Evolutionary conservation across 2,888 invertebrate species (phyloP).

Genomic region (Ophonus ardosiacus): DNA sequence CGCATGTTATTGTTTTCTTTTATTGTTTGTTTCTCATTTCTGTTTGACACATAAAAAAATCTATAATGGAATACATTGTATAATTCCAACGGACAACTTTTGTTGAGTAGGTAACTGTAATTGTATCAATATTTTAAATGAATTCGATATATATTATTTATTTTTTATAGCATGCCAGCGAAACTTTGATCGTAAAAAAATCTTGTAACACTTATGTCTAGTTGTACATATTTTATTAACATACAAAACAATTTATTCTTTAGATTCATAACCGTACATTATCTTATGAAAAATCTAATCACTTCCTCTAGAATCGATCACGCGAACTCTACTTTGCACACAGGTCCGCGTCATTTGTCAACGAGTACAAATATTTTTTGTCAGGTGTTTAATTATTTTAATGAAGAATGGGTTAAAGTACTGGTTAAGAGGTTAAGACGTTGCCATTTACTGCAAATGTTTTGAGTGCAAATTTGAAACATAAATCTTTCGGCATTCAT

Average conservation of each 20-base stretch:
- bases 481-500: background rate
- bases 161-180: slow-evolving; percentile 18
- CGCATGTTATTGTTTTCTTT: too few relatives aligned
- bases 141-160: slow-evolving; percentile 30
- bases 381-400: slow-evolving; percentile 12
- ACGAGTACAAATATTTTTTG: slow-evolving; percentile 23
- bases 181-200: slow-evolving; percentile 10
- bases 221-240: slow-evolving; percentile 38
- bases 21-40: too few relatives aligned
- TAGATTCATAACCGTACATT: slow-evolving; percentile 41
- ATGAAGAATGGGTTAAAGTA: background rate
- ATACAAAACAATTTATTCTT: slow-evolving; percentile 46
- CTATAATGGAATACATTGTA: too few relatives aligned
- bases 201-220: slow-evolving; percentile 25
- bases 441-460: slow-evolving; percentile 17
- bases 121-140: slow-evolving; percentile 39
- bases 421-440: background rate
- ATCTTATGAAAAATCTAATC: slow-evolving; percentile 44
- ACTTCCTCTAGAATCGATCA: slow-evolving; percentile 14
- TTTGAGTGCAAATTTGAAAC: background rate
- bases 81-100: slow-evolving; percentile 3
- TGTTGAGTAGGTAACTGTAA: background rate
- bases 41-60: too few relatives aligned
- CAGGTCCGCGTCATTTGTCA: slow-evolving; percentile 35
- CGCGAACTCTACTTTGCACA: background rate